phyloP scores from a whole-genome alignment of 2,797 vertebrate genomes.

The Capromys pilorides region DNA sequence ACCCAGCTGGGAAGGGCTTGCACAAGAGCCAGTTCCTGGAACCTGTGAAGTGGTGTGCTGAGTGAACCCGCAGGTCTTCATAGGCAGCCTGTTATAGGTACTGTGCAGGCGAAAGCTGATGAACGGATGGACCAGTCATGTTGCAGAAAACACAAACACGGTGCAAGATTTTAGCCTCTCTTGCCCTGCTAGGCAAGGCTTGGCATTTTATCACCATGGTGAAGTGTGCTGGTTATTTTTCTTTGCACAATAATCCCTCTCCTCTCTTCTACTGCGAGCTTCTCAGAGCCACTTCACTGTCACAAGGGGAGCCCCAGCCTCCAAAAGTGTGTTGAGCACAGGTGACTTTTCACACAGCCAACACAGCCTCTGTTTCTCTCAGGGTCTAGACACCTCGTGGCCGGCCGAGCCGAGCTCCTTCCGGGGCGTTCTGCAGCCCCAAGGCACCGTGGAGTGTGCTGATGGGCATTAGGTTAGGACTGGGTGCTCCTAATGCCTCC shows the following conservation, averaged over 20 bases:
- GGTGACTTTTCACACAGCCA: background rate
- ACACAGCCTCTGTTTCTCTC: background rate
- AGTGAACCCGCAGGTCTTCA: background rate
- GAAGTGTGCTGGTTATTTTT: background rate
- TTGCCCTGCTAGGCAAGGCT: background rate
- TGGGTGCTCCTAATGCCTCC: background rate
- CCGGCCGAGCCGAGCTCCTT: background rate
- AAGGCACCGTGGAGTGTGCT: background rate
- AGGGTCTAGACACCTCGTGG: background rate
- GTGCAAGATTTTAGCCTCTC: background rate
- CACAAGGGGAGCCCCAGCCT: background rate
- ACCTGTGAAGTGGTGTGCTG: background rate
- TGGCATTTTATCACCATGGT: background rate
- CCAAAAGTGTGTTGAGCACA: background rate
- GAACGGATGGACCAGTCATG: background rate
- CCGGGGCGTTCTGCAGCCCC: background rate
- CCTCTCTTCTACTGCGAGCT: background rate
- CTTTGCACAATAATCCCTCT: background rate
- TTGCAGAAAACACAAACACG: background rate
- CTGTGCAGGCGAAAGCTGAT: background rate
- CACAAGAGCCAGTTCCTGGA: background rate
- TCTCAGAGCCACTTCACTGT: background rate
- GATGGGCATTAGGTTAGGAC: background rate
- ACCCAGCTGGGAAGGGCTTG: background rate
- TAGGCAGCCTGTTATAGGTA: background rate